Evolutionary conservation across 2,797 vertebrate species (phyloP).

Genomic region (Danio albolineatus): DNA sequence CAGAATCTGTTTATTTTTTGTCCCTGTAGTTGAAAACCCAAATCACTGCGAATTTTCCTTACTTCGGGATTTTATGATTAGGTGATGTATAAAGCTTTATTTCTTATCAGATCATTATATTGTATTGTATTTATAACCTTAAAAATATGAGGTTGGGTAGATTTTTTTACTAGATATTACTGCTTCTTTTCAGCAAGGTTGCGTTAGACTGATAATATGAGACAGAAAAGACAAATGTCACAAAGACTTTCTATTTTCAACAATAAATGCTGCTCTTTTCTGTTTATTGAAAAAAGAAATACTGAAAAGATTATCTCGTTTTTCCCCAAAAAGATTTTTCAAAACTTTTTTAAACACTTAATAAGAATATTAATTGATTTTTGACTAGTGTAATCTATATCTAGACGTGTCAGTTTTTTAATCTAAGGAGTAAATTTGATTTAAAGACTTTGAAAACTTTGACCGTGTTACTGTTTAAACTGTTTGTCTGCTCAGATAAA

Average conservation of each 20-base stretch:
- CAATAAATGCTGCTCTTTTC: too few species aligned
- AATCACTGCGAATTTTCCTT: conserved; percentile 97
- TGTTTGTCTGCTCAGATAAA: background rate
- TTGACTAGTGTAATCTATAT: too few species aligned
- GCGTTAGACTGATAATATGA: background rate
- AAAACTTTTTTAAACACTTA: too few species aligned
- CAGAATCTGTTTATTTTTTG: conserved; percentile 23
- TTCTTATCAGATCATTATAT: background rate
- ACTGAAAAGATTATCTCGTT: background rate
- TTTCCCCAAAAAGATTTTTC: background rate
- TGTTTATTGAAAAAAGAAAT: too few species aligned
- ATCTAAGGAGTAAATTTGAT: background rate
- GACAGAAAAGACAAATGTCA: background rate
- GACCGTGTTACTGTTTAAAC: background rate
- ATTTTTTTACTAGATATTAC: background rate
- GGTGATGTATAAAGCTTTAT: conserved; percentile 76
- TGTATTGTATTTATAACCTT: background rate
- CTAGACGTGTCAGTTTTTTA: too few species aligned
- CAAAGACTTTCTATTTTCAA: background rate
- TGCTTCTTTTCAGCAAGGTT: background rate
- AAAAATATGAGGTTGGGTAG: background rate
- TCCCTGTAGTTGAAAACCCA: conserved; percentile 92
- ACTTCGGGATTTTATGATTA: conserved; percentile 96
- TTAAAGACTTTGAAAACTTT: too few species aligned
- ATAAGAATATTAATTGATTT: too few species aligned